phyloP scores from a whole-genome alignment of 2,797 vertebrate genomes.

The Cyprinodon diabolis region DNA sequence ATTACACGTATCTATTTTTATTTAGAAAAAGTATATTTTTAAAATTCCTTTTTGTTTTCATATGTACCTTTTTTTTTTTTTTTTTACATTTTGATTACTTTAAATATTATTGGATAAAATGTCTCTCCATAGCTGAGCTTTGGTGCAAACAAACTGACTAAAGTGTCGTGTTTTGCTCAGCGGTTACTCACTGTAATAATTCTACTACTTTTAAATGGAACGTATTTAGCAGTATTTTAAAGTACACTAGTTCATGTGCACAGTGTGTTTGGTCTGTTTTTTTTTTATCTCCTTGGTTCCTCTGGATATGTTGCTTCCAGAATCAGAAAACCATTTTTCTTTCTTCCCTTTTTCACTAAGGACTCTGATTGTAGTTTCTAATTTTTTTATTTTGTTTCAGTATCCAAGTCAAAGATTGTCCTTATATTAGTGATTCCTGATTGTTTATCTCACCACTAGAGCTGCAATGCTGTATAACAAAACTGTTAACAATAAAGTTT shows the following conservation, averaged over 20 bases:
- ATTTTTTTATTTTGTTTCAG: neutral
- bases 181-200: slow-evolving; percentile 11
- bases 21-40: too few species aligned
- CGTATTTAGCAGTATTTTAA: neutral
- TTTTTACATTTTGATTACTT: too few species aligned
- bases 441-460: slow-evolving; percentile 37
- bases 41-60: too few species aligned
- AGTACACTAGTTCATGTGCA: slow-evolving; percentile 13
- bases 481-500: slow-evolving; percentile 63
- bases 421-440: slow-evolving; percentile 42
- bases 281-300: slow-evolving; percentile 10
- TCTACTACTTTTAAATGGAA: slow-evolving; percentile 10
- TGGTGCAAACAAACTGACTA: neutral
- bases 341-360: neutral
- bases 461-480: slow-evolving; percentile 41
- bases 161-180: slow-evolving; percentile 21
- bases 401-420: slow-evolving; percentile 25
- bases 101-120: too few species aligned
- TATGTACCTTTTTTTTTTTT: too few species aligned
- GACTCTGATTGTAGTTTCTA: slow-evolving; percentile 1
- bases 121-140: neutral
- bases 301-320: slow-evolving; percentile 15
- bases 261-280: slow-evolving; percentile 19
- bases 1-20: too few species aligned
- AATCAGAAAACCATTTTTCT: slow-evolving; percentile 1